Evolutionary conservation across 2,888 invertebrate species (phyloP).

Genomic region (Chrysodeixis includens): DNA sequence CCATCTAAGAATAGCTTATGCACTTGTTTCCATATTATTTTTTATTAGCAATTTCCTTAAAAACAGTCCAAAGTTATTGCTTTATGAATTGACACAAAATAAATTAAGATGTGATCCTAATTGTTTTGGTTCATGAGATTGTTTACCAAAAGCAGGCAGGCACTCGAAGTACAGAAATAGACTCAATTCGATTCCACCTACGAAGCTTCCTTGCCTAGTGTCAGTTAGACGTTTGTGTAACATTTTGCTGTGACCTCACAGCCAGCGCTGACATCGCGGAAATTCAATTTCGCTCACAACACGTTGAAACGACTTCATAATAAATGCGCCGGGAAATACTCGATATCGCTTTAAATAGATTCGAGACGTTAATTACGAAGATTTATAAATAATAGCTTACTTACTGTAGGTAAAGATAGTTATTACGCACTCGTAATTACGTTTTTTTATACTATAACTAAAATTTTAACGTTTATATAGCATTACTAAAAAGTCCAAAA

Average conservation of each 20-base stretch:
- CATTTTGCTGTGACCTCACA: constrained; percentile 47
- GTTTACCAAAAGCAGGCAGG: too few relatives aligned
- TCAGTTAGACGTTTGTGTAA: constrained; percentile 14
- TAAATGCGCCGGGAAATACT: constrained; percentile 30
- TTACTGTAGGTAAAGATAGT: too few relatives aligned
- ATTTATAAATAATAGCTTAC: constrained; percentile 7
- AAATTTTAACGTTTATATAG: too few relatives aligned
- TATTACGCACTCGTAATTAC: too few relatives aligned
- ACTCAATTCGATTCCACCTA: background rate
- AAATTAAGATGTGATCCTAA: too few relatives aligned
- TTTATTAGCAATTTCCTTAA: too few relatives aligned
- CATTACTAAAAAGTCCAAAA: too few relatives aligned
- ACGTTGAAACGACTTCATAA: constrained; percentile 31
- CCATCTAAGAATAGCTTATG: too few relatives aligned
- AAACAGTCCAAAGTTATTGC: too few relatives aligned
- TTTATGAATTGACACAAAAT: too few relatives aligned
- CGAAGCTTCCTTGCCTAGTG: background rate
- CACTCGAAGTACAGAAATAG: background rate
- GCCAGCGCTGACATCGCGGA: constrained; percentile 61
- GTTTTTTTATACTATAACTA: too few relatives aligned
- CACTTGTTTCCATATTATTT: too few relatives aligned
- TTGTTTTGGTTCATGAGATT: background rate
- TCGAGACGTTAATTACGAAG: constrained; percentile 18
- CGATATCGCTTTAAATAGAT: constrained; percentile 26
- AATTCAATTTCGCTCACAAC: constrained; percentile 63